Evolutionary conservation across 2,888 invertebrate genomes (phyloP), one percentile per base, ranked within the genome.

Genomic region (Diarsia mendica): DNA sequence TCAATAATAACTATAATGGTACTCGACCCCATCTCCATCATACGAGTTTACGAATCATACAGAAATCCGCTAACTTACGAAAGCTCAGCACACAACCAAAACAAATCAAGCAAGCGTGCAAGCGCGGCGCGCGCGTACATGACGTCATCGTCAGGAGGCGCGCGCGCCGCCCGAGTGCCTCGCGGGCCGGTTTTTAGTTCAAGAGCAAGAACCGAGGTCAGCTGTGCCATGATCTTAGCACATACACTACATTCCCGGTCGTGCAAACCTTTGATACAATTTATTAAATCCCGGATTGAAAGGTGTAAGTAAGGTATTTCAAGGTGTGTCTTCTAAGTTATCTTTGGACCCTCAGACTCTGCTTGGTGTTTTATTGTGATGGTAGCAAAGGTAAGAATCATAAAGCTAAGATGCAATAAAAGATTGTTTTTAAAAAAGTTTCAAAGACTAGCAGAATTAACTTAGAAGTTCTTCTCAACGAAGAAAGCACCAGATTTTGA

Each of bases 181-280:
- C 88, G 86, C 82, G 68, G 86, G 90, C 93, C 93, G 93, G 93
- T 94, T 94, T 93, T 91, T 92, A 91, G 93, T 94, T 95, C 95
- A 95, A 95, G 95, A 95, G 91, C 95, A 93, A 86, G 88, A 78
- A 80, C 85, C 90, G 92, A 92, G 91, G 92, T 89, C 90, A 89
- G 85, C 75, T 70, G 77, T 80, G 83, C 85, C 85, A 82, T 86
- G 85, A 83, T 82, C 85, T 85, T 85, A 78, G 78, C 75, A 85
- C 85, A 84, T 73, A 80, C 66, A 66, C 69, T 70, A 80, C 83
- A 88, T 85, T 86, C 85, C 83, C 76, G 74, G 53, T 75, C 69
- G 67, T 65, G 67, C 70, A 75, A 76, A 51, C n/a, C 67, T 53
- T 46, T 80, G 67, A 60, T 63, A 80, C 49, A 48, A 73, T 60